These are phyloP conservation scores for Gadopsis marmoratus DNA, from an alignment of 2,797 vertebrate genomes.

Conservation along the genomic window DNA sequence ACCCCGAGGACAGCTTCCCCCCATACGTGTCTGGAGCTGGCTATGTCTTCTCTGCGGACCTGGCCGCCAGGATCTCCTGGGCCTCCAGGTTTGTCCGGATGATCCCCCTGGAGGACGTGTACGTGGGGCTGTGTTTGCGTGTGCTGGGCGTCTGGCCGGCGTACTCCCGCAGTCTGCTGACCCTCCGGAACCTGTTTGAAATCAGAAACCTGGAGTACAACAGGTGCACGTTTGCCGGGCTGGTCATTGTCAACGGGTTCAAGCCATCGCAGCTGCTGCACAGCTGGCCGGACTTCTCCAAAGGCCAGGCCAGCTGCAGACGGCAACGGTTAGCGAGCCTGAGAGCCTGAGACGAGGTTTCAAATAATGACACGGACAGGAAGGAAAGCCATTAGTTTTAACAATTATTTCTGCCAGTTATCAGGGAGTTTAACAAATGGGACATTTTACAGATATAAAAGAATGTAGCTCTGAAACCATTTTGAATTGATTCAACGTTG, in stretches of 20 bases:
- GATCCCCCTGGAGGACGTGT: constrained; percentile 95
- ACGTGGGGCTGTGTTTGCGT: constrained; percentile 93
- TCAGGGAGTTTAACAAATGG: neutral
- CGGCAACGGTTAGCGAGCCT: too few species aligned
- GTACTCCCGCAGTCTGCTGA: constrained; percentile 88
- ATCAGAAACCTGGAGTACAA: constrained; percentile 75
- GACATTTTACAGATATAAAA: neutral
- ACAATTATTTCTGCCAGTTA: neutral
- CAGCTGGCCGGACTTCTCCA: constrained; percentile 81
- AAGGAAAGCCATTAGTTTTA: constrained; percentile 36
- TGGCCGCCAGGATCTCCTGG: constrained; percentile 91
- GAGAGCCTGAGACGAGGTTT: neutral
- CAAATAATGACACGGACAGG: neutral
- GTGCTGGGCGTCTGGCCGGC: constrained; percentile 89
- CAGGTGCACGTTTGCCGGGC: constrained; percentile 72
- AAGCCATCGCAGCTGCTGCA: constrained; percentile 63
- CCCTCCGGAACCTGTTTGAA: constrained; percentile 81
- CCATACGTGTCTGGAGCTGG: constrained; percentile 95
- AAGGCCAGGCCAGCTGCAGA: constrained; percentile 70
- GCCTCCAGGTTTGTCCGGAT: constrained; percentile 90
- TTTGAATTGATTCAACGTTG: neutral
- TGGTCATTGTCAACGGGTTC: constrained; percentile 77
- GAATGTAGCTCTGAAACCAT: neutral
- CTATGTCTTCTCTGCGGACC: constrained; percentile 93
- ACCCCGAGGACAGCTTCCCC: constrained; percentile 90